Percentiles rank a stretch among this genome's conserved stretches.
Evolutionary conservation across 2,888 invertebrate species (phyloP).

Genomic region (Chirona hameri): DNA sequence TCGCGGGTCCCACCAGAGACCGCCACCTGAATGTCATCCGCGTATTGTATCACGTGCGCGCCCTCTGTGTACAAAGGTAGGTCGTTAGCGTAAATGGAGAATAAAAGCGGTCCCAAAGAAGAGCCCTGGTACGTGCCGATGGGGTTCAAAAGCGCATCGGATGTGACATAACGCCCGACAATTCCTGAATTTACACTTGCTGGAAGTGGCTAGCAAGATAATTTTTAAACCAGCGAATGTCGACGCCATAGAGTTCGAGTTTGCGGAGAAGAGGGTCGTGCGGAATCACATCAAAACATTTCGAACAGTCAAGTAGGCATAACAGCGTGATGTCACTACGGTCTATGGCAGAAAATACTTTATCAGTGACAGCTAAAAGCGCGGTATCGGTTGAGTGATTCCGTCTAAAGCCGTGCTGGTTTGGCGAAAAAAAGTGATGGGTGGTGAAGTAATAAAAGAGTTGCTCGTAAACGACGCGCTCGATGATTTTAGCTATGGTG

Average conservation of each 20-base stretch:
- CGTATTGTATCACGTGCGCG: background rate
- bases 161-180: too few species aligned
- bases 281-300: too few species aligned
- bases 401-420: background rate
- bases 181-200: too few species aligned
- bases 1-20: background rate
- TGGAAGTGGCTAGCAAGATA: too few species aligned
- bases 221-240: too few species aligned
- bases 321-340: too few species aligned
- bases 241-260: too few species aligned
- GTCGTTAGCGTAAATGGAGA: background rate
- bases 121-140: too few species aligned
- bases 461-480: background rate
- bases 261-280: too few species aligned
- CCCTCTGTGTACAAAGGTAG: background rate
- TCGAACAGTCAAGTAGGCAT: too few species aligned
- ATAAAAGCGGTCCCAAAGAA: background rate
- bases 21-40: background rate
- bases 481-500: background rate
- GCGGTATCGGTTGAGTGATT: background rate
- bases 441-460: background rate
- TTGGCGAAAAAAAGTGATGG: background rate
- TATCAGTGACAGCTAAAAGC: background rate
- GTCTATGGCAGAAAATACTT: too few species aligned
- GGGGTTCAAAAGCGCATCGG: too few species aligned